Base-by-base conservation (phyloP, 2,113 vertebrate species). In the Jacana jacana region DNA sequence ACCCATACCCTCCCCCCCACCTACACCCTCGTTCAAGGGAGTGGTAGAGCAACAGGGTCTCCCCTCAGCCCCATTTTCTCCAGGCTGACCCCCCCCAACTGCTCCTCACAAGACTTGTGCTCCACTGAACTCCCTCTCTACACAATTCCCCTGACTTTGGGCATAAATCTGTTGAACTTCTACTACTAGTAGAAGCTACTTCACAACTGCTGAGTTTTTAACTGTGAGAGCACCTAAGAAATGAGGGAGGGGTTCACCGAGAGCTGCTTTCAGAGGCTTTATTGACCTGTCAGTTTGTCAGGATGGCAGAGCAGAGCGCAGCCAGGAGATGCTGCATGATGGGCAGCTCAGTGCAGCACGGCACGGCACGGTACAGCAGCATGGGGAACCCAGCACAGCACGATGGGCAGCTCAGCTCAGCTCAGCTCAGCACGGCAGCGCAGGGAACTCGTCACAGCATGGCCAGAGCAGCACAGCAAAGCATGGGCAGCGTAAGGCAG, bases 251-350 rank as follows among this genome's bases (percentile, higher is more conserved):
- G 1, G 30, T 19, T 73, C 33, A 44, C 84, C 28, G 44, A 76
- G 64, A 49, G 81, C 54, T 51, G 7, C 73, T 75, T 63, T 46
- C 66, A 39, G 44, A 1, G 48, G n/a, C 83, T 90, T 93, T 93
- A 95, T 95, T 93, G 93, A 95, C 75, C 64, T 61, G 73, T 83
- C 73, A 54, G 72, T 48, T 19, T 30, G 72, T 30, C 13, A 35
- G 18, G 60, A 7, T 16, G 31, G 87, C 82, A 70, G 77, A 52
- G 85, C 64, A 25, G 6, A 52, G 88, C 92, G 9, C 72, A 46
- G 7, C 39, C 23, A 31, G 88, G 49, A 52, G 8, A 35, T 6
- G 22, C 52, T 15, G 65, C 65, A 30, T 30, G 19, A 18, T 10
- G 13, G 48, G 79, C 54, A 51, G 52, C 52, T 54, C 28, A 46